Conservation (phyloP, 2,888 invertebrate species). For the Pogonocherus hispidulus region DNA sequence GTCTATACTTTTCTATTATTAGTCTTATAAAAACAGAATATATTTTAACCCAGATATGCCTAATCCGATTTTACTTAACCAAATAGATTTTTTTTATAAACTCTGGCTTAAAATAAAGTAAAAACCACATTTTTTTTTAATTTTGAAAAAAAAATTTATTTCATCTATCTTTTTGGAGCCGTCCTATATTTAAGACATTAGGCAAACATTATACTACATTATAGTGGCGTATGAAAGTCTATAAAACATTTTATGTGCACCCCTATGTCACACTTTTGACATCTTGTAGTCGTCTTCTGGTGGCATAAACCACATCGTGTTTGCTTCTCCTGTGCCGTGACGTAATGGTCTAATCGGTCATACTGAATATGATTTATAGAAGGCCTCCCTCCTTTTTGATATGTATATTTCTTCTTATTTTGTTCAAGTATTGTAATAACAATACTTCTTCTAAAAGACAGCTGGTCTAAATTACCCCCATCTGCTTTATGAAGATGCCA, state of each 20-base stretch:
- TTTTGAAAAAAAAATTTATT: not conserved
- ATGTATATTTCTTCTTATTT: slow-evolving; percentile 20
- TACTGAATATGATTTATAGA: too few relatives aligned
- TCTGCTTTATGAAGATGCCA: slow-evolving; percentile 51
- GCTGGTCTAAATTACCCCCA: slow-evolving; percentile 38
- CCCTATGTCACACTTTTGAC: slow-evolving; percentile 32
- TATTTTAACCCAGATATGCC: not conserved
- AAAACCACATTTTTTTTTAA: not conserved
- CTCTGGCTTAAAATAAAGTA: too few relatives aligned
- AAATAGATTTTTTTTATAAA: too few relatives aligned
- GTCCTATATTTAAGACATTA: not conserved
- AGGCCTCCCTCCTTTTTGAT: too few relatives aligned
- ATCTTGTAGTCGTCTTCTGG: slow-evolving; percentile 30
- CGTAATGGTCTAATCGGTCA: slow-evolving; percentile 36
- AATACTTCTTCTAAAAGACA: slow-evolving; percentile 45
- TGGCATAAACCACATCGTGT: slow-evolving; percentile 37
- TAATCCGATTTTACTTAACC: not conserved
- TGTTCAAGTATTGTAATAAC: slow-evolving; percentile 28
- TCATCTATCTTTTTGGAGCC: not conserved
- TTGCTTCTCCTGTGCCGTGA: slow-evolving; percentile 38
- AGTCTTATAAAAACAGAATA: too few relatives aligned
- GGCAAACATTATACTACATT: not conserved
- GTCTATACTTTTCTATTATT: too few relatives aligned
- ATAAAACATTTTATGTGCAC: slow-evolving; percentile 33
- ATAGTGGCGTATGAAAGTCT: not conserved